Conservation (phyloP, 2,797 vertebrate species). For the Lacerta viridis region DNA sequence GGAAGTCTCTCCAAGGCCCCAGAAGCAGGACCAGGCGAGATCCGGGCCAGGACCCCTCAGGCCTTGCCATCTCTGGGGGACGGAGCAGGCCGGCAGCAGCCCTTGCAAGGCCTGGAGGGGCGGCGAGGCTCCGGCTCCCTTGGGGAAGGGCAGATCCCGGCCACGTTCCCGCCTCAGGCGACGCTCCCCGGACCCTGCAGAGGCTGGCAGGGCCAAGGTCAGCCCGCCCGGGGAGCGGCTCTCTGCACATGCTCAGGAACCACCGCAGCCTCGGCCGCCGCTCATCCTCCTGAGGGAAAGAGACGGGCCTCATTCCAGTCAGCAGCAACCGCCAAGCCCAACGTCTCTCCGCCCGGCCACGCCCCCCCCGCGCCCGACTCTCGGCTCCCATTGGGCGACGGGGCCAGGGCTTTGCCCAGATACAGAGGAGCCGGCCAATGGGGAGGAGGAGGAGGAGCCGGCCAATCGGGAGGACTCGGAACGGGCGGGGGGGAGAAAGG, state of each 20-base stretch:
- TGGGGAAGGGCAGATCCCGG: too few species aligned
- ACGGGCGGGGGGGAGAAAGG: too few species aligned
- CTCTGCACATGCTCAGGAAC: slow-evolving; percentile 13
- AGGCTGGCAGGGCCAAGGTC: background rate
- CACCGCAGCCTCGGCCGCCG: accelerated
- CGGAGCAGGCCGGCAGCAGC: too few species aligned
- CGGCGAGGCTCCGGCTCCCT: too few species aligned
- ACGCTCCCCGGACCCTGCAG: too few species aligned
- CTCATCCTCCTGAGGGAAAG: slow-evolving; percentile 62
- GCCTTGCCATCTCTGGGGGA: too few species aligned
- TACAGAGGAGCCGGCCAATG: background rate
- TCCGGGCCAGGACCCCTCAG: too few species aligned
- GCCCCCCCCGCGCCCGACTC: slow-evolving; percentile 49
- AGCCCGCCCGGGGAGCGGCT: background rate
- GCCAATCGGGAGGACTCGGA: background rate
- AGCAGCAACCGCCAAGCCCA: slow-evolving; percentile 95
- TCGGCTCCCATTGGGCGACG: slow-evolving; percentile 69
- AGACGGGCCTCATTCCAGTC: slow-evolving; percentile 88
- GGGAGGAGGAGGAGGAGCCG: accelerated
- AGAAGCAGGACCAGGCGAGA: too few species aligned
- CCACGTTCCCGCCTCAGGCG: too few species aligned
- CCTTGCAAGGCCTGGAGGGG: too few species aligned
- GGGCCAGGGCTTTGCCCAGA: background rate
- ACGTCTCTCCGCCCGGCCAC: slow-evolving; percentile 66
- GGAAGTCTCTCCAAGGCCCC: too few species aligned